Evolutionary conservation across 2,888 invertebrate species (phyloP).

Genomic region (Octodonta nipae): DNA sequence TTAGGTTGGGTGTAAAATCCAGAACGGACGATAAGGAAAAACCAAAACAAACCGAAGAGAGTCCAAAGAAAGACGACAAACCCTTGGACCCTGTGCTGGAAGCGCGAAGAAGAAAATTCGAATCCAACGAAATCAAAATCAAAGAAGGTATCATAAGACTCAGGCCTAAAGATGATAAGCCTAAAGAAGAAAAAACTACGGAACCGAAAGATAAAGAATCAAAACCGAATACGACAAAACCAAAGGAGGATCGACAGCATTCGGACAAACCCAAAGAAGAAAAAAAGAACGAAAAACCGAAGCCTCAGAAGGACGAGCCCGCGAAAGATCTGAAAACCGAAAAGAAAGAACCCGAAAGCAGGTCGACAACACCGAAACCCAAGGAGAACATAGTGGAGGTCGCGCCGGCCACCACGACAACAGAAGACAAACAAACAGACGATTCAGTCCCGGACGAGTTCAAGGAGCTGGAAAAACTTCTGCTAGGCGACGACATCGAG

Average conservation of each 20-base stretch:
- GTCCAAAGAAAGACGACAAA: constrained; percentile 12
- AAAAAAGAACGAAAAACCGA: neutral
- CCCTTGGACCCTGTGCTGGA: constrained; percentile 37
- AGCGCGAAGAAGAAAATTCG: constrained; percentile 41
- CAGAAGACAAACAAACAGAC: constrained; percentile 4
- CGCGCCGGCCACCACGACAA: constrained; percentile 4
- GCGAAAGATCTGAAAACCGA: neutral
- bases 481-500: constrained; percentile 21
- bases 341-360: constrained; percentile 1
- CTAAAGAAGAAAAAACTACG: constrained; percentile 9
- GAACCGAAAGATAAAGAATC: neutral
- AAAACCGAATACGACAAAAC: constrained; percentile 3
- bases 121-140: constrained; percentile 36
- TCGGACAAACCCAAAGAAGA: neutral
- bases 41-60: constrained; percentile 5
- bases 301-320: neutral
- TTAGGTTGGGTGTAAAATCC: constrained; percentile 18
- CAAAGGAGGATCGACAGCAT: constrained; percentile 1
- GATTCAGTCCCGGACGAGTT: constrained; percentile 14
- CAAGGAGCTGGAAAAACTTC: constrained; percentile 13
- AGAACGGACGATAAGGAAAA: constrained; percentile 13
- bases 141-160: constrained; percentile 40
- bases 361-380: constrained; percentile 5
- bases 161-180: constrained; percentile 21
- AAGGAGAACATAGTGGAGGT: neutral